Evolutionary conservation across 1,140 invertebrate species (phyloP), one percentile per base, ranked within the genome.

Genomic region (Pteromalus puparum): DNA sequence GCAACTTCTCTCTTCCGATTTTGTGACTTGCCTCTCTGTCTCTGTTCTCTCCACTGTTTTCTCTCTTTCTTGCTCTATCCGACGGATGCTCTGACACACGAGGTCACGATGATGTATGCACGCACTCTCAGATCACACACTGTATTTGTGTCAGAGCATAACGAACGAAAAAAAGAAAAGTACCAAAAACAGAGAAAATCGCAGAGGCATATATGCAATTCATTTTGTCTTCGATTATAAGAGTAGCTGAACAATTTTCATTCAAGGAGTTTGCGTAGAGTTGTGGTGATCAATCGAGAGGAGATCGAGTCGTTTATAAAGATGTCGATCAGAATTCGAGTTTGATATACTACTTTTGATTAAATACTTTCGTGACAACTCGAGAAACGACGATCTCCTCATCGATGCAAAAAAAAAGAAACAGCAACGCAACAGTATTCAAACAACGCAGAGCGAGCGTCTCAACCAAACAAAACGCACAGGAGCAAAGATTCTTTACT

Each of bases 31-130:
- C 38, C 79, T 72, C 53, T 61, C 67, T 74, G 30, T 74, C 26
- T 85, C 76, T 73, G 65, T 46, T 61, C 21, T 61, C 34, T 80
- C 21, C 42, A 53, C 38, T 81, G 30, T 81, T 77, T 85, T 72
- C 30, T 79, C 74, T 84, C 68, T 84, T 84, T 46, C 70, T 86
- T 72, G 67, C 72, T 83, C 72, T 83, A 38, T 12, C 46, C 34
- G 10, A 65, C 53, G 21, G 53, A 7, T 61, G 75, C 34, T 82
- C 73, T 75, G 34, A 76, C 48, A 38, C 74, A 38, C 74, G 28
- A 81, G 15, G 18, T 73, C 70, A 61, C 34, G 38, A 75, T 61
- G 53, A 61, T n/a, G 46, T 79, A 61, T 83, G 75, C 82, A 83
- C 82, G 75, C 75, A 78, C 42, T 78, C 21, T 48, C 38, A 77